phyloP scores from a whole-genome alignment of 2,113 vertebrate species.

The Regulus satrapa region DNA sequence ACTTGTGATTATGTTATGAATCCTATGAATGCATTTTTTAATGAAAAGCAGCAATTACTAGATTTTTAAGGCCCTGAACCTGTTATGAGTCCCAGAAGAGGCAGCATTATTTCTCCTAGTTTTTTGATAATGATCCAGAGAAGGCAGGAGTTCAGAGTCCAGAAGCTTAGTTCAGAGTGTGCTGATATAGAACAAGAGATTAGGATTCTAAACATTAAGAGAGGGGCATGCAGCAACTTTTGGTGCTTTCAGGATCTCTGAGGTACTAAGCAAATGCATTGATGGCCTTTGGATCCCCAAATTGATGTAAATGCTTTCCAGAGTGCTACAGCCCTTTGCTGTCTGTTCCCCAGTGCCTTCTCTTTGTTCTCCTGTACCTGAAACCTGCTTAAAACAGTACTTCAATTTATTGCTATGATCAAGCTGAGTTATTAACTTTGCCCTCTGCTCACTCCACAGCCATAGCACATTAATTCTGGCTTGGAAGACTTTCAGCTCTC shows the following conservation, averaged over 20 bases:
- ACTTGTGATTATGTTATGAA: neutral
- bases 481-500: conserved; percentile 6
- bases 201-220: neutral
- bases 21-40: neutral
- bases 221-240: neutral
- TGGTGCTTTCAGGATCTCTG: neutral
- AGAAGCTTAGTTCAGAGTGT: neutral
- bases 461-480: neutral
- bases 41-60: neutral
- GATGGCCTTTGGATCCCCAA: neutral
- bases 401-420: neutral
- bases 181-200: neutral
- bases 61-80: neutral
- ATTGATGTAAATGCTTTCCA: neutral
- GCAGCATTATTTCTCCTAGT: neutral
- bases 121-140: neutral
- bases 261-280: neutral
- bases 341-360: neutral
- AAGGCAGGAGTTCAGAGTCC: neutral
- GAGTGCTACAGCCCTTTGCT: neutral
- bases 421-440: neutral
- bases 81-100: fast-evolving
- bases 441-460: neutral
- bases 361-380: neutral
- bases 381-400: neutral